These are phyloP conservation scores for Berghia stephanieae DNA, from an alignment of 1,140 invertebrate species.

Conservation along the genomic window DNA sequence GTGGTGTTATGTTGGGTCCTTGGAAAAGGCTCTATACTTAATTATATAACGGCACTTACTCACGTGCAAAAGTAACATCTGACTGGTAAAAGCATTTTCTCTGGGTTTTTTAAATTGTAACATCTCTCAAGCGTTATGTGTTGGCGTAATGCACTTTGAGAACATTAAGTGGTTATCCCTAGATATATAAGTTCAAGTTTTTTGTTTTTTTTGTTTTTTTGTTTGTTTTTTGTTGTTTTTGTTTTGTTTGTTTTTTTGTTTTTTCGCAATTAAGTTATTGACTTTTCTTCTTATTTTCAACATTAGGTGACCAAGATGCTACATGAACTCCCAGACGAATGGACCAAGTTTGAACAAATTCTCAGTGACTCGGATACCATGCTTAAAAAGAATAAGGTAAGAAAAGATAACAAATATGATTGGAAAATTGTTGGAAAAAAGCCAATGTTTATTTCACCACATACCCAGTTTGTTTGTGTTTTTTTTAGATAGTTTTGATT, in stretches of 20 bases:
- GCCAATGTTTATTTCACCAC: no score
- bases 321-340: conserved; percentile 73
- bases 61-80: neutral
- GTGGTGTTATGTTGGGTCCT: no score
- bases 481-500: no score
- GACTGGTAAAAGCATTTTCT: neutral
- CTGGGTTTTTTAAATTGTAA: no score
- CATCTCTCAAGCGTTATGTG: no score
- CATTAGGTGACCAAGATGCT: conserved; percentile 71
- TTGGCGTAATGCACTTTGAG: no score
- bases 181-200: neutral
- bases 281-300: conserved; percentile 31
- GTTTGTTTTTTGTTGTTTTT: neutral
- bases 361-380: conserved; percentile 75
- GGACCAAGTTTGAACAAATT: conserved; percentile 74
- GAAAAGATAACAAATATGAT: conserved; percentile 16
- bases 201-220: neutral
- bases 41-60: neutral
- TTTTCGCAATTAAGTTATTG: no score
- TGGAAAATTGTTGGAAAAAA: no score
- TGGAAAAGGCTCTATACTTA: no score
- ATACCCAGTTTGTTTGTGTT: no score
- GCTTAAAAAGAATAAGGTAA: conserved; percentile 75
- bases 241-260: neutral
- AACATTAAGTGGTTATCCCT: no score